Evolutionary conservation across 2,797 vertebrate genomes (phyloP), one percentile per base, ranked within the genome.

Genomic region (Propithecus deckenii): DNA sequence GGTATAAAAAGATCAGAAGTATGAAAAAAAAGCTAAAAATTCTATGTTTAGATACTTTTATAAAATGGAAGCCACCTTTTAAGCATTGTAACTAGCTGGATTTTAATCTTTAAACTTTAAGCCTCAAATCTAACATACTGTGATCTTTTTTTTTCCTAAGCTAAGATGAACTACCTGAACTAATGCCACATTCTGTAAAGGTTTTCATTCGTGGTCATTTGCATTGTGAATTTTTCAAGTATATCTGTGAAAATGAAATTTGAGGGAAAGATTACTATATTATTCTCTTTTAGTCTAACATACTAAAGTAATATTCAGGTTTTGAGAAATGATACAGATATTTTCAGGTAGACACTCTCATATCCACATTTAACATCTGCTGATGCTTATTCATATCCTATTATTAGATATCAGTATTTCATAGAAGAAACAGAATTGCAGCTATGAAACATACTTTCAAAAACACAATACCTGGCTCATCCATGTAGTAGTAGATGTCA

Each of bases 401-500:
- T 23, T 41, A 55, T 4, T 38, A 43, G 5, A 41, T 63, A 84
- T 46, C 22, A 84, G 65, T 7, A 81, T 38, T 89, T 59, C 43
- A 76, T 3, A 69, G 74, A 80, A 74, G 38, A 90, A 95, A 92
- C 11, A 80, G 30, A 85, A 69, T 0, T 55, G 7, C 12, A 43
- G 35, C 59, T 78, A 28, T 46, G 55, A 69, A 83, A 67, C 59
- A 63, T 4, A 17, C 15, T 52, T 69, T 43, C 12, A 74, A 63
- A 52, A 35, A 35, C 65, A 80, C 63, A 38, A 86, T 98, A 99
- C 99, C 99, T 98, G 99, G 99, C 98, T 99, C 99, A 97, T 99
- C 99, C 99, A 99, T 99, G 94, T 99, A 99, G 96, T 99, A 99
- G 98, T 99, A 99, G 98, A 99, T 99, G 97, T 99, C 99, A 74